A percentile compares a stretch with the other conserved stretches of the same genome.
phyloP scores from a whole-genome alignment of 2,888 invertebrate species.

The Erebia palarica region DNA sequence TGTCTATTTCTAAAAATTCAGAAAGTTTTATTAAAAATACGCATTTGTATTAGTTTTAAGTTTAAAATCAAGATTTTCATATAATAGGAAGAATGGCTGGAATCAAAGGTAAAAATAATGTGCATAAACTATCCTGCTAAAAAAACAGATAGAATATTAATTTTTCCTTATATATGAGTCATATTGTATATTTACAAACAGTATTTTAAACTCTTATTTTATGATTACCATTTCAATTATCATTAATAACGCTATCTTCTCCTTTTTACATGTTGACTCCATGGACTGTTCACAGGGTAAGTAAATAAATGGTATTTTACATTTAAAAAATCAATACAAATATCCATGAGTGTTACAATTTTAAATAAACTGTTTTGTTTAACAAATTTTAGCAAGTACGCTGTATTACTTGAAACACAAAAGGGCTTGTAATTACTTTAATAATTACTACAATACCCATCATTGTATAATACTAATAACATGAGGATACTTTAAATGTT shows the following conservation, averaged over 20 bases:
- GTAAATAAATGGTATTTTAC: constrained; percentile 40
- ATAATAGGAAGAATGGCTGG: constrained; percentile 66
- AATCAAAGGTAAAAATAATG: constrained; percentile 67
- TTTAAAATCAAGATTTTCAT: constrained; percentile 27
- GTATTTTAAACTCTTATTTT: constrained; percentile 33
- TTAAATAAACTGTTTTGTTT: not conserved
- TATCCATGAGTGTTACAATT: not conserved
- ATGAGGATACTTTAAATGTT: too few relatives aligned
- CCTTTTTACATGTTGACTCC: constrained; percentile 59
- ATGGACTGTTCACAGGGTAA: constrained; percentile 59
- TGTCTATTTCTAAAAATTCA: constrained; percentile 23
- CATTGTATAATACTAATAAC: too few relatives aligned
- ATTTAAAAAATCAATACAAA: not conserved
- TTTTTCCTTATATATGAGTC: constrained; percentile 58
- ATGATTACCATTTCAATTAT: constrained; percentile 32
- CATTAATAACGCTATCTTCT: constrained; percentile 41
- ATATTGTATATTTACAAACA: constrained; percentile 71
- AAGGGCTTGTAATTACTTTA: too few relatives aligned
- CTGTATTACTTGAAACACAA: too few relatives aligned
- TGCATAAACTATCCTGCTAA: not conserved
- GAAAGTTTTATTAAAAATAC: constrained; percentile 33
- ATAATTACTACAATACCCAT: too few relatives aligned
- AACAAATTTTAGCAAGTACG: not conserved
- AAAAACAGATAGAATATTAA: not conserved
- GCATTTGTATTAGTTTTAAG: constrained; percentile 38